Evolutionary conservation across 2,113 vertebrate genomes (phyloP), one percentile per base, ranked within the genome.

Genomic region (Oncorhynchus masou): DNA sequence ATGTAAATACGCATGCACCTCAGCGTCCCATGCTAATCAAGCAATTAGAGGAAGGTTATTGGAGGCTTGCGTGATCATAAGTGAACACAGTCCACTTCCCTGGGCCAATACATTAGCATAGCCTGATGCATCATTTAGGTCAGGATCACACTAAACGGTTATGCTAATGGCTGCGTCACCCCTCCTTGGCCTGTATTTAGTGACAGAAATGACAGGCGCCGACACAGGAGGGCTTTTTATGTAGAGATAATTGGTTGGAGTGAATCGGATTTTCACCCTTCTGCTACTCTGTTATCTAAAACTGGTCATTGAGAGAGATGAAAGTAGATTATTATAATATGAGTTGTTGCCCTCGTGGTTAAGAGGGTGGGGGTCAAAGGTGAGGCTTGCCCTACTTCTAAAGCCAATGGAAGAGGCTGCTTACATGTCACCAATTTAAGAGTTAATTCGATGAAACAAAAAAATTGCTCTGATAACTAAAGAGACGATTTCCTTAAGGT

Each of bases 141-240:
- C 49, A 34, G 75, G 15, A 31, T 48, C 29, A 31, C 29, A 73
- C 79, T 74, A 69, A 83, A 82, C 20, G 59, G 4, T 11, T 66
- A 12, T 51, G 69, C 2, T 45, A 67, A 80, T 45, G 8, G 39
- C 74, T 4, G 54, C 19, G 29, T 70, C 12, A 81, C 25, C 48
- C 31, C 48, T n/a, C 4, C 22, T 34, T 60, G 7, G 22, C 39
- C 27, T 60, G 25, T 22, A 39, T 68, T 74, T 48, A 66, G 13
- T 64, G 3, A 39, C 39, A 11, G 0, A 19, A 76, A 65, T 59
- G 49, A 68, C 24, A 45, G 11, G 2, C 15, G 2, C 39, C 39
- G 39, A 45, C 39, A 7, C 16, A 16, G 4, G 34, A 45, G 19
- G 34, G 16, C 3, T 20, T 1, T 68, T 19, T 69, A 45, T 34